Conservation (phyloP, 2,888 invertebrate genomes). For the Melinaea marsaeus region DNA sequence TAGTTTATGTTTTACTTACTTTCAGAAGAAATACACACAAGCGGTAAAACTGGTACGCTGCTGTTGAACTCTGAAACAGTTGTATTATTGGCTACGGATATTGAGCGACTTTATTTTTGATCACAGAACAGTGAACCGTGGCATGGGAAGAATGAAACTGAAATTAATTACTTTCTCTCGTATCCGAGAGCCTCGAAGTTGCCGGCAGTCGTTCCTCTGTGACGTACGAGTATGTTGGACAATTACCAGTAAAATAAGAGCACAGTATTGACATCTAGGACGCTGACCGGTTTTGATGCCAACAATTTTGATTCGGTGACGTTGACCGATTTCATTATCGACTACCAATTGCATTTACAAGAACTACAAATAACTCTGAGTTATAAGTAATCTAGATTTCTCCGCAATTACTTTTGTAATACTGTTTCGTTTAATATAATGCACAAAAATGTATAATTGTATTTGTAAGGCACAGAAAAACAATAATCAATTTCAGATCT, state of each 20-base stretch:
- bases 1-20: constrained; percentile 9
- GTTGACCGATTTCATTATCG: constrained; percentile 23
- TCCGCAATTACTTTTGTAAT: not conserved
- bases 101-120: constrained; percentile 56
- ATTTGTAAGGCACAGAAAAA: not conserved
- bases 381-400: not conserved
- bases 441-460: not conserved
- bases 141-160: constrained; percentile 60
- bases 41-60: constrained; percentile 20
- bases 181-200: constrained; percentile 49
- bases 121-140: constrained; percentile 56
- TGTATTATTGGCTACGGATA: constrained; percentile 41
- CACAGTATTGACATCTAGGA: constrained; percentile 70
- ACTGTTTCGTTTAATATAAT: not conserved
- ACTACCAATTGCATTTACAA: constrained; percentile 2
- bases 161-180: constrained; percentile 66
- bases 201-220: constrained; percentile 47
- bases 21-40: constrained; percentile 10
- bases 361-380: not conserved
- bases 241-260: constrained; percentile 71
- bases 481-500: not conserved
- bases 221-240: constrained; percentile 62
- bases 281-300: constrained; percentile 69
- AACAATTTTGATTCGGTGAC: constrained; percentile 50
- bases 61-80: constrained; percentile 20